Base-by-base conservation (phyloP, 1,140 invertebrate genomes). In the Neomicropteryx cornuta region DNA sequence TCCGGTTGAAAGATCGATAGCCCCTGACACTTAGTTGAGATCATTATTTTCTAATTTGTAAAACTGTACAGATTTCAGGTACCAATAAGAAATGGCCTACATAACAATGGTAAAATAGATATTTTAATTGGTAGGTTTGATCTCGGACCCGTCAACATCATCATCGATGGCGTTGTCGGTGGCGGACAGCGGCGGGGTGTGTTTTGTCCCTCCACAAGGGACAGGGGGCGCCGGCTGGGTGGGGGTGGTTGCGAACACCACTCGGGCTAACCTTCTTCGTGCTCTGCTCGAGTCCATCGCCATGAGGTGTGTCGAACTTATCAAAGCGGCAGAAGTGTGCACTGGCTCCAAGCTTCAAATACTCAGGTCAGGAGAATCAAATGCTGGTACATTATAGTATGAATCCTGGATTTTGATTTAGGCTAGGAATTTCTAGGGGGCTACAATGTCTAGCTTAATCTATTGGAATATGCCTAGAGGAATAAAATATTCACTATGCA, bases 191-290 rank as follows among this genome's bases (percentile, higher is more conserved):
- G 79, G 81, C 50, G 87, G 85, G 11, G 81, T 94, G 2, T 92
- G 77, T 55, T 97, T 96, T 61, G 72, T 97, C 46, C 89, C 91
- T 3, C 87, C 90, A 1, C 86, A 96, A 62, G 76, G 79, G 39
- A 71, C 70, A 13, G 89, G 89, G 1, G 79, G 81, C 2, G 72
- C 83, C 8, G 85, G 86, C 2, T 87, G 95, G 53, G 71, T 96
- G 23, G 91, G 92, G 1, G 62, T 96, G 39, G 88, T 79, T 48
- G 76, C 83, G 1, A 79, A 77, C 1, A 89, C 88, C 0, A 77
- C 59, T 2, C 83, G 79, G 47, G 73, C 74, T 13, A 88, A 96
- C 49, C 64, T 97, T 38, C 69, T 88, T 2, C 71, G 87, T 11
- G 79, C 89, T 0, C 68, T 96, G 19, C 62, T 97, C 2, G 90